Percentiles rank a stretch among this genome's conserved stretches.
Conservation (phyloP, 92 coral and sea anemone species). For the Zoanthus solanderi region DNA sequence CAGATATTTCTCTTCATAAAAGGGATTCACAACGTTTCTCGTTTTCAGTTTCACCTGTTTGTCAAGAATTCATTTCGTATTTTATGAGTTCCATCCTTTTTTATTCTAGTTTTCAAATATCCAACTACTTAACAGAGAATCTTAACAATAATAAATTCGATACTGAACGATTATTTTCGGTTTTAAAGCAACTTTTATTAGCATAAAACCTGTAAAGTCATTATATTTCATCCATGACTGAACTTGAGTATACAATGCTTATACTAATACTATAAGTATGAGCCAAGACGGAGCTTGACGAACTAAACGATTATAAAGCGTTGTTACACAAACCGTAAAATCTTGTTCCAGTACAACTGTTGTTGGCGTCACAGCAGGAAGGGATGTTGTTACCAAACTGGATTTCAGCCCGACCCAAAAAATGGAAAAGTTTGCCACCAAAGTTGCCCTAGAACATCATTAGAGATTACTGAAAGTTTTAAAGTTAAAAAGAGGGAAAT, state of each 20-base stretch:
- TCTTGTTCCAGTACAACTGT: conserved; percentile 14
- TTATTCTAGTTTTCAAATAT: too few species aligned
- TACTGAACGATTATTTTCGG: too few species aligned
- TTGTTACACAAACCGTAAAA: conserved; percentile 4
- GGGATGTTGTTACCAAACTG: conserved; percentile 8
- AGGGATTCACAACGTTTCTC: too few species aligned
- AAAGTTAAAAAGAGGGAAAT: not conserved
- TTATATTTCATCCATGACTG: too few species aligned
- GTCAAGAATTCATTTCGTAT: not conserved
- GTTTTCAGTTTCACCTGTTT: too few species aligned
- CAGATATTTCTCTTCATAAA: too few species aligned
- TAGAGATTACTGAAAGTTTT: not conserved
- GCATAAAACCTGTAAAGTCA: too few species aligned
- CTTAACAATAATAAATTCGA: not conserved
- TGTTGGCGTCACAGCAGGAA: not conserved
- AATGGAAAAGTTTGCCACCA: conserved; percentile 10
- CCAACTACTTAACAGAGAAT: too few species aligned
- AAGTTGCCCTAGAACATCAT: conserved; percentile 13
- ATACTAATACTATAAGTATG: not conserved
- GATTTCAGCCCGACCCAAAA: conserved; percentile 39
- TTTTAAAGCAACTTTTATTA: not conserved
- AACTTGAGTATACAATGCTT: not conserved
- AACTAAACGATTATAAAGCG: not conserved
- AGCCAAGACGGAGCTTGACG: not conserved
- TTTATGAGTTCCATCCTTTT: not conserved